Conservation (phyloP, 1,140 invertebrate genomes). For the Linepithema humile region DNA sequence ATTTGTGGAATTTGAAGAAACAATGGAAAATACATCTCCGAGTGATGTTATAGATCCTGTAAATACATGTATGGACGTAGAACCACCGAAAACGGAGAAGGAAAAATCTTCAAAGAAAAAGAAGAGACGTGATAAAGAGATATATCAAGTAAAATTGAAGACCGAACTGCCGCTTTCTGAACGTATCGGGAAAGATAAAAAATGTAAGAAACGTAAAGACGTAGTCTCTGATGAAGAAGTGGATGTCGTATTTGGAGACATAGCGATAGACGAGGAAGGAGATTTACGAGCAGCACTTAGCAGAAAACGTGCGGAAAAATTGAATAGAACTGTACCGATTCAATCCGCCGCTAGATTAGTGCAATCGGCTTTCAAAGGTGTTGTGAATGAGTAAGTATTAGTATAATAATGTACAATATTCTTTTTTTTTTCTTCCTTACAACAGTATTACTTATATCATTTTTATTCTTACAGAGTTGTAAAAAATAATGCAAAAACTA, state of each 20-base stretch:
- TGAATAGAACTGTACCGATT: constrained; percentile 77
- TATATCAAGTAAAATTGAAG: constrained; percentile 81
- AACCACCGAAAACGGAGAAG: constrained; percentile 70
- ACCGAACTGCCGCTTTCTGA: constrained; percentile 76
- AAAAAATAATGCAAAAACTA: constrained; percentile 77
- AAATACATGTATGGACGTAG: constrained; percentile 67
- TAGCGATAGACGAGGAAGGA: constrained; percentile 77
- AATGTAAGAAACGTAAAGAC: constrained; percentile 76
- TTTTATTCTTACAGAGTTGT: constrained; percentile 71
- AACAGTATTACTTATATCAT: constrained; percentile 11
- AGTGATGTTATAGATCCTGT: constrained; percentile 47
- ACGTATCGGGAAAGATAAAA: constrained; percentile 80
- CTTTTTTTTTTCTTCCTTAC: constrained; percentile 44
- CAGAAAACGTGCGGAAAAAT: constrained; percentile 79
- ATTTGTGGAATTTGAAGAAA: constrained; percentile 70
- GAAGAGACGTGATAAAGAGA: constrained; percentile 81
- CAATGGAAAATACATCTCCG: constrained; percentile 62
- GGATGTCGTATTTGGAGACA: constrained; percentile 72
- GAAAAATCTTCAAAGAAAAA: constrained; percentile 76
- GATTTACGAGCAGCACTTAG: constrained; percentile 80
- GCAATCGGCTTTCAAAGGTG: constrained; percentile 82
- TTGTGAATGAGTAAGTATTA: constrained; percentile 81
- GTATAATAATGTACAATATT: not conserved
- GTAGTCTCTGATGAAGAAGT: constrained; percentile 59
- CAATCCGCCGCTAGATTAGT: constrained; percentile 81